Evolutionary conservation across 2,888 invertebrate genomes (phyloP).

Genomic region (Apoderus coryli): DNA sequence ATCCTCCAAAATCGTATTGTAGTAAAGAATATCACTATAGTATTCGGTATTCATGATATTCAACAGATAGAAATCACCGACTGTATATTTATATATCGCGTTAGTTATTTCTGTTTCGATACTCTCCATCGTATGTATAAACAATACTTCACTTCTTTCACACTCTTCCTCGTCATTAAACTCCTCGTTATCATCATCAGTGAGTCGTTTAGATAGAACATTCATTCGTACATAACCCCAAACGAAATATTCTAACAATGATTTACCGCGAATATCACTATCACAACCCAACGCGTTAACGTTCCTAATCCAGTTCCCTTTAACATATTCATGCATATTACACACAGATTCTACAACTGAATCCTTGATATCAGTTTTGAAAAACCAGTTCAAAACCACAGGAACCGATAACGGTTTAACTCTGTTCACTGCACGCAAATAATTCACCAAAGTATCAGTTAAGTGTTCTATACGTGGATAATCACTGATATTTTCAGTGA

Average conservation of each 20-base stretch:
- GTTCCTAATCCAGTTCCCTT: too few species aligned
- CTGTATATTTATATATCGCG: conserved; percentile 28
- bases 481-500: conserved; percentile 12
- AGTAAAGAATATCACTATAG: conserved; percentile 24
- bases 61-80: conserved; percentile 27
- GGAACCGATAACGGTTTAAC: conserved; percentile 21
- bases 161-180: conserved; percentile 14
- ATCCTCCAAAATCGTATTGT: conserved; percentile 21
- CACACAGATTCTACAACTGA: too few species aligned
- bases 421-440: conserved; percentile 21
- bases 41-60: conserved; percentile 35
- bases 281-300: too few species aligned
- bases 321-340: too few species aligned
- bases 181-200: conserved; percentile 16
- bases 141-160: too few species aligned
- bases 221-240: conserved; percentile 24
- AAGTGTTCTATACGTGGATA: conserved; percentile 16
- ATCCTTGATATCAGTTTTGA: too few species aligned
- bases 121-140: too few species aligned
- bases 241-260: conserved; percentile 26
- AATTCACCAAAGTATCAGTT: conserved; percentile 20
- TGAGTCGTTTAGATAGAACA: too few species aligned
- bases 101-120: too few species aligned
- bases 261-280: too few species aligned
- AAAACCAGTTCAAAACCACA: too few species aligned